Base-by-base conservation (phyloP, 2,797 vertebrate genomes). In the Cynodonichthys magdalenae region DNA sequence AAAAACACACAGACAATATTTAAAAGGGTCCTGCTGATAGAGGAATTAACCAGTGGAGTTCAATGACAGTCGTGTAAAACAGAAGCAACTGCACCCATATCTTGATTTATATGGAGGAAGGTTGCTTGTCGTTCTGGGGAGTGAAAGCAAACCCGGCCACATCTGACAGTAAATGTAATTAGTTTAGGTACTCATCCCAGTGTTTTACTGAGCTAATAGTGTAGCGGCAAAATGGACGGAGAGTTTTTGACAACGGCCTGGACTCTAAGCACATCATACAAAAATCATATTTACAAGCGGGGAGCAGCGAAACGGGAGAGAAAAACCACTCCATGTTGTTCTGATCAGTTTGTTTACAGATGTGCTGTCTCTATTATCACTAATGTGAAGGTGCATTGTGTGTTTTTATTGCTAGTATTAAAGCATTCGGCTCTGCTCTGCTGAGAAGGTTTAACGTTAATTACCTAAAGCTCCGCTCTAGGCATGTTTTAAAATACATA, bases 121-220 rank as follows among this genome's bases (percentile, higher is more conserved):
- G 78, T 66, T 70, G 65, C 57, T 8, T 63, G 66, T 71, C 0
- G 51, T 70, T 83, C 54, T 15, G 54, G 61, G 71, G 66, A 66
- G 29, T 2, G 17, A 59, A 81, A 63, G 73, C 76, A 64, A 74
- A 75, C 54, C 63, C 44, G 63, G 63, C 68, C 64, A 71, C 48
- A 78, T 81, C 71, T 75, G 79, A 83, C 73, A 63, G 77, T 76
- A 69, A 86, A 88, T 82, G 75, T 72, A 83, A 90, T 91, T 86
- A 90, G 86, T 15, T 17, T 74, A 81, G 89, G 84, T 85, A 83
- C 67, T 71, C 31, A 62, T 77, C 68, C 53, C 45, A 36, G 69
- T 83, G 81, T 82, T 90, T 89, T 79, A 84, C 71, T 76, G 80
- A 78, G 70, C 73, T 84, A 63, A 81, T 87, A 84, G 80, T 66